Evolutionary conservation across 2,888 invertebrate species (phyloP), one percentile per base, ranked within the genome.

Genomic region (Zonitis immaculata): DNA sequence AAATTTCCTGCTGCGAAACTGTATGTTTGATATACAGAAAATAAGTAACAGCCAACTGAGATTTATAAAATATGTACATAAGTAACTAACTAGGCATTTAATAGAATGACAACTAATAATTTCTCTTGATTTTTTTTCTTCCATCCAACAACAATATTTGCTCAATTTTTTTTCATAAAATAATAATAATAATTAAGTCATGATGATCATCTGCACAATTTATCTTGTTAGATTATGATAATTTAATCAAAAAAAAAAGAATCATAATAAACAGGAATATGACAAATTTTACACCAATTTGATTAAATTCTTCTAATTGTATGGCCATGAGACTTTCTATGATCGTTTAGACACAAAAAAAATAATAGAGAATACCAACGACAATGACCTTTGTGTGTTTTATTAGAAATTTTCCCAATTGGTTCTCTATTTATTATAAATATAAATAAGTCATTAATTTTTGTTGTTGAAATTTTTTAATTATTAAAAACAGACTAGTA

Each of bases 1-100:
- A 47, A 58, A 60, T 56, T 58, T 58, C 60, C 60, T 58, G 60
- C 60, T 60, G 60, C 45, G 60, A 58, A 56, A 55, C 60, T 56
- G 58, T 60, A 57, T 45, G 52, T 56, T 49, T 54, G 49, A 57
- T 57, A 57, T 52, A 54, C 57, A 54, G 54, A 54, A 55, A 46
- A 49, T 52, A 35, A 47, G 53, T 57, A 54, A 54, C 55, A 44
- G 46, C 49, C 57, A 48, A 42, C 51, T 27, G 54, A 47, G 51
- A 57, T 49, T 52, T 44, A n/a, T 51, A 51, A 57, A 52, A 54
- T 57, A 57, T 57, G 57, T 49, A 54, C 57, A 57, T 56, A 56
- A 49, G 49, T 56, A 56, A 56, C 55, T 51, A 55, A 55, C 46
- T 51, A 49, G 55, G 49, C 56, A 43, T 56, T 52, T 49, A 56